A percentile compares a stretch with the other conserved stretches of the same genome.
These are phyloP conservation scores for Falco novaeseelandiae DNA, from an alignment of 2,797 vertebrate species.

Conservation along the genomic window DNA sequence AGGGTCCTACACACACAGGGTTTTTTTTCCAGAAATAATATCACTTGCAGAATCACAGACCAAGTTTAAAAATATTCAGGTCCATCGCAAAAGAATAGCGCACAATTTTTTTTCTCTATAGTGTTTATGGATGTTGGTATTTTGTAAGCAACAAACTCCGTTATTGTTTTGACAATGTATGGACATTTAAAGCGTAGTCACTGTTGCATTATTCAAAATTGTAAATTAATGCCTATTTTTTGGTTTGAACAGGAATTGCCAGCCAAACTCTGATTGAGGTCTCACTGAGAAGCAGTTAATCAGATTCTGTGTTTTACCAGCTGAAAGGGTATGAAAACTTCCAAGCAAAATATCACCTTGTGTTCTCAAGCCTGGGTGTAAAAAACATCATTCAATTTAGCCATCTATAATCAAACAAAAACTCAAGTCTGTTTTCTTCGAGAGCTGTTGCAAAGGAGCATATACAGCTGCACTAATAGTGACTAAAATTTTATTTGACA, in stretches of 20 bases:
- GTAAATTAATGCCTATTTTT: not conserved
- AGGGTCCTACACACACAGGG: rapidly evolving
- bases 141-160: not conserved
- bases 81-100: not conserved
- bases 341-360: conserved; percentile 34
- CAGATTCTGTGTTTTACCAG: conserved; percentile 32
- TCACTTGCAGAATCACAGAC: not conserved
- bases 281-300: conserved; percentile 32
- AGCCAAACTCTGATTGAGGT: not conserved
- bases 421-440: conserved; percentile 53
- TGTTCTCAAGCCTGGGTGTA: conserved; percentile 35
- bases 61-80: not conserved
- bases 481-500: conserved; percentile 64
- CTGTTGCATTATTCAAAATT: not conserved
- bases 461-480: conserved; percentile 69
- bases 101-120: not conserved
- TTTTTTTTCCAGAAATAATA: not conserved
- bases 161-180: not conserved
- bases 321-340: conserved; percentile 36
- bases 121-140: not conserved
- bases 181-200: not conserved
- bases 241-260: not conserved
- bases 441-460: conserved; percentile 55
- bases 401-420: conserved; percentile 71
- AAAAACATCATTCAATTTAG: conserved; percentile 47